A percentile compares a stretch with the other conserved stretches of the same genome.
Conservation (phyloP, 1,140 invertebrate species). For the Eueides isabella region DNA sequence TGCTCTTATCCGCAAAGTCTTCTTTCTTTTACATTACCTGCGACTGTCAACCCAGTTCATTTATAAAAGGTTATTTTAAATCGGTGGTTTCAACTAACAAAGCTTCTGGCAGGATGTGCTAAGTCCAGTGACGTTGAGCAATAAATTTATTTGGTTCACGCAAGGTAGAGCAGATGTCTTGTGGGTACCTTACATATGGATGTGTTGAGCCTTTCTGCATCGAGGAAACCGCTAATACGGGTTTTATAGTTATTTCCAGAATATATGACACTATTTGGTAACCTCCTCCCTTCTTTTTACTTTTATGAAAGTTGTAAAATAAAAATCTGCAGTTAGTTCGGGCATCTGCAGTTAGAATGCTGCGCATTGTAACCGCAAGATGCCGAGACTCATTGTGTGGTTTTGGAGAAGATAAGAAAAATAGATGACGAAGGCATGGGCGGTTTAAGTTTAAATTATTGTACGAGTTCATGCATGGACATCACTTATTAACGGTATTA, state of each 20-base stretch:
- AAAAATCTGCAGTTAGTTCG: neutral
- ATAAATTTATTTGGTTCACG: constrained; percentile 32
- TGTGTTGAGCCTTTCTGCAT: constrained; percentile 13
- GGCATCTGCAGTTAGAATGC: neutral
- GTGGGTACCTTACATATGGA: constrained; percentile 29
- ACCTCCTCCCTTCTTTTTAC: neutral
- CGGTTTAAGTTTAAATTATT: neutral
- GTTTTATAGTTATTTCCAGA: neutral
- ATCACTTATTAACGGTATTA: no score
- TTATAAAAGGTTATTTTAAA: constrained; percentile 4
- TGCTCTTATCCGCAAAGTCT: neutral
- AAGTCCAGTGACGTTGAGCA: constrained; percentile 14
- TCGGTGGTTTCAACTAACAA: constrained; percentile 5
- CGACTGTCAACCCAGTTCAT: constrained; percentile 1
- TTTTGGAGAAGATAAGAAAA: neutral
- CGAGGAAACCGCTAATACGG: neutral
- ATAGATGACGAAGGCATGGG: neutral
- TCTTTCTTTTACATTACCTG: neutral
- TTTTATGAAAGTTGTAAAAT: neutral
- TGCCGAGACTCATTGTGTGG: neutral
- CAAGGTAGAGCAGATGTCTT: constrained; percentile 26
- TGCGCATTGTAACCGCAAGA: neutral
- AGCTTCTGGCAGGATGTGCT: constrained; percentile 15
- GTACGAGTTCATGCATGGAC: neutral
- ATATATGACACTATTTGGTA: neutral